phyloP scores from a whole-genome alignment of 1,140 invertebrate species.

The Ylistrum balloti region DNA sequence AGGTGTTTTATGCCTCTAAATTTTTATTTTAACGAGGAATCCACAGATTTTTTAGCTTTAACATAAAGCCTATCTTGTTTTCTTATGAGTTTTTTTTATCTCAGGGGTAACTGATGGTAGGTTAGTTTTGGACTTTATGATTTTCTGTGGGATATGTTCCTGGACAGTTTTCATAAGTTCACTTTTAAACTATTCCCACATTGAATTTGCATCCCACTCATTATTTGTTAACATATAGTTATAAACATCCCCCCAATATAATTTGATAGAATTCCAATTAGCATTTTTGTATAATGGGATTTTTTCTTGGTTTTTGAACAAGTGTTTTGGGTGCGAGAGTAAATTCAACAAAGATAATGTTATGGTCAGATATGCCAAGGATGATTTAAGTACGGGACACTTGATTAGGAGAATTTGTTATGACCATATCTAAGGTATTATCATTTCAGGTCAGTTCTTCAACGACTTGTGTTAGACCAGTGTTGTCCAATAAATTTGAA shows the following conservation, averaged over 20 bases:
- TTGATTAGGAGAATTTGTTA: neutral
- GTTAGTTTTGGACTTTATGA: neutral
- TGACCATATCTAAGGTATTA: neutral
- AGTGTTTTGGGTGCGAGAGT: constrained; percentile 37
- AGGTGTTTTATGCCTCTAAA: constrained; percentile 44
- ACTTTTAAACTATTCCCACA: neutral
- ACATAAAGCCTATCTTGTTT: constrained; percentile 46
- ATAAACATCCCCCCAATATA: neutral
- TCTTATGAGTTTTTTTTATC: constrained; percentile 37
- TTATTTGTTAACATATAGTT: neutral
- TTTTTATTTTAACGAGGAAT: constrained; percentile 45
- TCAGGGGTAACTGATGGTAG: neutral
- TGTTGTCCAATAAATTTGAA: constrained; percentile 46
- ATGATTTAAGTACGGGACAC: neutral
- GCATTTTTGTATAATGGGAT: constrained; percentile 45
- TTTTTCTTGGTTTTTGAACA: constrained; percentile 42
- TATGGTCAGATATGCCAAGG: constrained; percentile 45
- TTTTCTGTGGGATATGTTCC: neutral
- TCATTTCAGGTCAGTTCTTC: constrained; percentile 50
- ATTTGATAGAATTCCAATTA: constrained; percentile 24
- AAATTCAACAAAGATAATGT: constrained; percentile 44
- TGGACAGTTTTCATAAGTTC: neutral
- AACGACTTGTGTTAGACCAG: constrained; percentile 52
- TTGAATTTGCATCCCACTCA: neutral
- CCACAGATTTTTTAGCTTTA: constrained; percentile 54